Evolutionary conservation across 2,888 invertebrate genomes (phyloP), one percentile per base, ranked within the genome.

Genomic region (Eubasilissa splendida): DNA sequence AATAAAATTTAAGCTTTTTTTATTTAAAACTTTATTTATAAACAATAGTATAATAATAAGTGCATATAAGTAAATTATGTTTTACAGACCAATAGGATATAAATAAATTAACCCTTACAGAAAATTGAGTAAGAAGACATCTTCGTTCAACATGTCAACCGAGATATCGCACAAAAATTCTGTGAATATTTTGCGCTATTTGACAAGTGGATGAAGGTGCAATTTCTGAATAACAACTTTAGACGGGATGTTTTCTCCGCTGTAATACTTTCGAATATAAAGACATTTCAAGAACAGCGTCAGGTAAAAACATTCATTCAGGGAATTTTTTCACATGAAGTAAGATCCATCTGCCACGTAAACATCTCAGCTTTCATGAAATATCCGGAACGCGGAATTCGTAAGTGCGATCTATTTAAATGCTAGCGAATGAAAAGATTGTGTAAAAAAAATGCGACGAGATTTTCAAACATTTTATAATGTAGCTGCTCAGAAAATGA

Each of bases 401-500:
- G 58, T 80, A 76, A 80, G 76, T 76, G 59, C 76, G 80, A 75
- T 76, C 80, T 66, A 76, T 80, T 80, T 80, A 80, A 80, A 80
- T 68, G 80, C 76, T 60, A 76, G 74, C 33, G 76, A 60, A 76
- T 76, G 80, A 80, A 80, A 76, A 76, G 75, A 80, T 76, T 80
- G 76, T 60, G 60, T 56, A 52, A 60, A 65, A 60, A 60, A 76
- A 70, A 76, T 66, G 79, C 68, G 68, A 68, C 50, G 52, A n/a
- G 52, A 68, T 50, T 68, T 68, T 50, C 65, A 60, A 22, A 22
- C n/a, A 50, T 50, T 50, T 68, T 50, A 68, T 68, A 50, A 68
- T n/a, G 50, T 14, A 33, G 59, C 5, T n/a, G 68, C 68, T 52
- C 10, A 52, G 14, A 68, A 50, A 68, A 50, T 11, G 68, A 42